Conservation (phyloP, 2,888 invertebrate species). For the Lymantria dispar region DNA sequence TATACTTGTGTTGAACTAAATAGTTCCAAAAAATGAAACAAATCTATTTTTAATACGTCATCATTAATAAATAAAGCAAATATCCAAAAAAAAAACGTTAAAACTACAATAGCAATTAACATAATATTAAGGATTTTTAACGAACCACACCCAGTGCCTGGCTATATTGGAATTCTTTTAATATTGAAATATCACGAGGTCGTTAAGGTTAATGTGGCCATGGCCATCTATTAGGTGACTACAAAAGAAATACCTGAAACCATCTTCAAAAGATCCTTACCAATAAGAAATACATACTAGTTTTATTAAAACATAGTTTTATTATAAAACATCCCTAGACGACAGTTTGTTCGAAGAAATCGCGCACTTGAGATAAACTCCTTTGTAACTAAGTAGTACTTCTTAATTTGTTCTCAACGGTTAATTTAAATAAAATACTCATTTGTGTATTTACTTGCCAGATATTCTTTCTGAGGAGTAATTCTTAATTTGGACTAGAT, state of each 20-base stretch:
- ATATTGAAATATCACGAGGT: background rate
- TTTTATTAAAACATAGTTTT: slow-evolving; percentile 30
- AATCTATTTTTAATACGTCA: background rate
- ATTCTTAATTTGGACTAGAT: slow-evolving; percentile 9
- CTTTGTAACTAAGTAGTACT: slow-evolving; percentile 38
- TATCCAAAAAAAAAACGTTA: background rate
- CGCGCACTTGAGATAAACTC: slow-evolving; percentile 45
- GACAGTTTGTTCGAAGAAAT: slow-evolving; percentile 46
- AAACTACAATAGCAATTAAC: background rate
- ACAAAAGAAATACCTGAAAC: slow-evolving; percentile 3
- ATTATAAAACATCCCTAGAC: slow-evolving; percentile 41
- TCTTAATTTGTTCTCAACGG: slow-evolving; percentile 46
- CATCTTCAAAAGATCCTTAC: slow-evolving; percentile 9
- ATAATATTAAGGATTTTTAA: no score
- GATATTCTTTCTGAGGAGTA: slow-evolving; percentile 6
- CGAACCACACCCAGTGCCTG: background rate
- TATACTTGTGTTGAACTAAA: no score
- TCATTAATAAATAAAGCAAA: background rate
- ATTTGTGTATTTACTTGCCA: slow-evolving; percentile 25
- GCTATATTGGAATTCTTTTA: background rate
- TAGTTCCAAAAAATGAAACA: no score
- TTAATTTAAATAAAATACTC: slow-evolving; percentile 47
- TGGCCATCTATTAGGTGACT: slow-evolving; percentile 5
- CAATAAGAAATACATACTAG: slow-evolving; percentile 22
- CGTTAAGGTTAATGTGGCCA: slow-evolving; percentile 9